Evolutionary conservation across 2,888 invertebrate species (phyloP).

Genomic region (Exocentrus adspersus): DNA sequence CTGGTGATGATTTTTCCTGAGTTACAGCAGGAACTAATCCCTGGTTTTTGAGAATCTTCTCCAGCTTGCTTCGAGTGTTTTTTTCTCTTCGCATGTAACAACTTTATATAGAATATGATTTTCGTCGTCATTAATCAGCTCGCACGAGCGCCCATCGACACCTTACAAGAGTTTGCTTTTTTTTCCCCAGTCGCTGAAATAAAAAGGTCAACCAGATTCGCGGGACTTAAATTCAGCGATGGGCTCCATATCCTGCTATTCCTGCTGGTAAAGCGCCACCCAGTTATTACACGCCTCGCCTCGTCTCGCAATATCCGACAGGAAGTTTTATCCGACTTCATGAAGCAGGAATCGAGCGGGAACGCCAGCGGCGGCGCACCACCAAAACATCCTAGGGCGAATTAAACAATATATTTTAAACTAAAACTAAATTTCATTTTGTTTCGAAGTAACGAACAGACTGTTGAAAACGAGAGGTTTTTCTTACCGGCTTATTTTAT

Average conservation of each 20-base stretch:
- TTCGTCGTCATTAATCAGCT: constrained; percentile 4
- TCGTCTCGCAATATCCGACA: constrained; percentile 47
- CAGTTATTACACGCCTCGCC: constrained; percentile 46
- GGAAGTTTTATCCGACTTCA: constrained; percentile 44
- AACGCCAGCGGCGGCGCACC: not conserved
- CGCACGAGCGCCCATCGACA: constrained; percentile 4
- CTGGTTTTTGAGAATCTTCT: too few relatives aligned
- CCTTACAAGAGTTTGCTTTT: constrained; percentile 14
- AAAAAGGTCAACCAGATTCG: constrained; percentile 5
- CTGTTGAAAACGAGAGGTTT: too few relatives aligned
- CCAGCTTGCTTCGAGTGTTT: too few relatives aligned
- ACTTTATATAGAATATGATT: not conserved
- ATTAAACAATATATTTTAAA: too few relatives aligned
- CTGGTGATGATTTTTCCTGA: too few relatives aligned
- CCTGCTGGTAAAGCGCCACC: constrained; percentile 14
- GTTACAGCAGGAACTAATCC: too few relatives aligned
- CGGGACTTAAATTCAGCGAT: constrained; percentile 7
- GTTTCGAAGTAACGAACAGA: too few relatives aligned
- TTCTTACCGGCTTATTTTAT: too few relatives aligned
- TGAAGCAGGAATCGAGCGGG: constrained; percentile 14
- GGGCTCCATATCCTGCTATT: constrained; percentile 15
- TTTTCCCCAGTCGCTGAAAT: constrained; percentile 2
- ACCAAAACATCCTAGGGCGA: not conserved
- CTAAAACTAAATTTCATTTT: too few relatives aligned
- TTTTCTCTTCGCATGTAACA: too few relatives aligned